phyloP scores from a whole-genome alignment of 2,888 invertebrate species.

The Germaria angustata region DNA sequence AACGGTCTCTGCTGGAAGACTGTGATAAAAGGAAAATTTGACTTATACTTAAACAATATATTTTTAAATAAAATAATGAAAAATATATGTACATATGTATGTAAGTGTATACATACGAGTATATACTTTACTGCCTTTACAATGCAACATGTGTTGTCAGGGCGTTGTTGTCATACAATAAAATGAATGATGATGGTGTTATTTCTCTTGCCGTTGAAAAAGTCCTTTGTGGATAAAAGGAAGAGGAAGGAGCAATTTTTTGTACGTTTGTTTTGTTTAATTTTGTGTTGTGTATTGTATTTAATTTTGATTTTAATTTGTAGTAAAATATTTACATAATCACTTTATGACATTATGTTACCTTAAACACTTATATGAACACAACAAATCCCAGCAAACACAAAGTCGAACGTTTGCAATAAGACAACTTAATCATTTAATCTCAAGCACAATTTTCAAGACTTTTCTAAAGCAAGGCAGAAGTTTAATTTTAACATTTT shows the following conservation, averaged over 20 bases:
- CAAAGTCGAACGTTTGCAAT: too few species aligned
- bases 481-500: too few species aligned
- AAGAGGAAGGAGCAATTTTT: background rate
- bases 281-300: constrained; percentile 61
- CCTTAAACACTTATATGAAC: constrained; percentile 46
- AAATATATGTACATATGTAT: background rate
- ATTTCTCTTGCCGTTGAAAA: constrained; percentile 20
- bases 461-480: too few species aligned
- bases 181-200: constrained; percentile 38
- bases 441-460: too few species aligned
- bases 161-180: constrained; percentile 13
- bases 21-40: constrained; percentile 28
- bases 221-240: background rate
- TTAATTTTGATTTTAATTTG: constrained; percentile 78
- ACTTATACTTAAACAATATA: constrained; percentile 50
- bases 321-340: constrained; percentile 78
- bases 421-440: too few species aligned
- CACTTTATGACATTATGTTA: constrained; percentile 75
- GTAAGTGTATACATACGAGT: background rate
- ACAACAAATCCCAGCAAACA: background rate
- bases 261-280: background rate
- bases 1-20: background rate
- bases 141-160: constrained; percentile 61
- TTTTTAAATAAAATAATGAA: constrained; percentile 13
- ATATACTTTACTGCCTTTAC: background rate